A percentile compares a stretch with the other conserved stretches of the same genome.
These are phyloP conservation scores for Tyrannus savana DNA, from an alignment of 2,113 vertebrate species.

Conservation along the genomic window DNA sequence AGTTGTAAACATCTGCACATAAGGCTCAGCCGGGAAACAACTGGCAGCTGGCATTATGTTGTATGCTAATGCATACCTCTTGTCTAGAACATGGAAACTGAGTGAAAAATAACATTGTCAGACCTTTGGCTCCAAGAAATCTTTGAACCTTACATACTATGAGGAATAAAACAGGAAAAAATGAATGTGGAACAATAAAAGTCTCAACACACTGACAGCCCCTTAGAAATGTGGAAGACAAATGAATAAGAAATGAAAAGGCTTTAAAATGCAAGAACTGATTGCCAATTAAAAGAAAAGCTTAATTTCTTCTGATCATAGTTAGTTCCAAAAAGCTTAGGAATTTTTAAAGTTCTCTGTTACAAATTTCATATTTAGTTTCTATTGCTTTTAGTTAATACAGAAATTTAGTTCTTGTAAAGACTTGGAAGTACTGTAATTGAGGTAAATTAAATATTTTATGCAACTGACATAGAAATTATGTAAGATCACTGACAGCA, in stretches of 20 bases:
- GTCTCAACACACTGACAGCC: not conserved
- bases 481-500: not conserved
- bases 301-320: not conserved
- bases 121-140: not conserved
- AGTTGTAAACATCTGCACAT: not conserved
- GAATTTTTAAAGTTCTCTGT: not conserved
- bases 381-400: not conserved
- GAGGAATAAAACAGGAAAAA: not conserved
- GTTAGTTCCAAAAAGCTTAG: not conserved
- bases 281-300: not conserved
- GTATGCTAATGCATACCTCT: not conserved
- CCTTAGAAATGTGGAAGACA: not conserved
- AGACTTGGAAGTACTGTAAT: not conserved
- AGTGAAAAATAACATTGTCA: not conserved
- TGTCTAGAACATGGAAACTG: not conserved
- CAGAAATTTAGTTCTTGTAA: not conserved
- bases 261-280: not conserved
- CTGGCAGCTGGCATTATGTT: not conserved
- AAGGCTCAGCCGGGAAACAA: not conserved
- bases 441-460: not conserved
- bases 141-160: not conserved
- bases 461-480: not conserved
- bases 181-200: not conserved
- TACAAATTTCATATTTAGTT: not conserved
- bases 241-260: not conserved